Percentiles rank a stretch among this genome's conserved stretches.
Conservation (phyloP, 2,888 invertebrate species). For the Rhagophthalmus giganteus region DNA sequence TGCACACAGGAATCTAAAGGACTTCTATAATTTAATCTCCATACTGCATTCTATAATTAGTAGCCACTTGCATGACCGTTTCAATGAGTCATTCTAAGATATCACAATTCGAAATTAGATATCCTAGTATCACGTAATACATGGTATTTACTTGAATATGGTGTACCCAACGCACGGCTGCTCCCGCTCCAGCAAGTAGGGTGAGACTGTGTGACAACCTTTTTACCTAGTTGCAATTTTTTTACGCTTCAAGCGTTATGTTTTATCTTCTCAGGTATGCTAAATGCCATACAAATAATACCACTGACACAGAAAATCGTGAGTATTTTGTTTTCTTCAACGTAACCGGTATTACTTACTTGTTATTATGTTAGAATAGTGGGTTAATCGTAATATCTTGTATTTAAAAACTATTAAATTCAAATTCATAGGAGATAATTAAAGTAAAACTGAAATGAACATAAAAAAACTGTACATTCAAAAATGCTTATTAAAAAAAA, state of each 20-base stretch:
- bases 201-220: slow-evolving; percentile 26
- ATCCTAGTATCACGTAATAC: slow-evolving; percentile 20
- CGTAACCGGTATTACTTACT: too few relatives aligned
- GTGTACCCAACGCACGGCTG: slow-evolving; percentile 25
- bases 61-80: too few relatives aligned
- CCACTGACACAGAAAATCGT: background rate
- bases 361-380: too few relatives aligned
- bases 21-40: too few relatives aligned
- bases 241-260: background rate
- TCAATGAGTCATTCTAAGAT: slow-evolving; percentile 7
- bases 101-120: slow-evolving; percentile 15
- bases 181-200: slow-evolving; percentile 23
- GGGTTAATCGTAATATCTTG: too few relatives aligned
- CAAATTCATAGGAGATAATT: background rate
- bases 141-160: slow-evolving; percentile 11
- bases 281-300: background rate
- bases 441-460: background rate
- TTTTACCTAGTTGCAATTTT: slow-evolving; percentile 7
- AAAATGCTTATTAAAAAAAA: too few relatives aligned
- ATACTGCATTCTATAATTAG: too few relatives aligned
- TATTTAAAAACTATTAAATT: background rate
- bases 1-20: too few relatives aligned
- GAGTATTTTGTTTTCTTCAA: too few relatives aligned
- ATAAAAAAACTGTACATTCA: too few relatives aligned
- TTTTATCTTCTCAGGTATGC: background rate